Evolutionary conservation across 1,140 invertebrate genomes (phyloP).

Genomic region (Artemia franciscana): DNA sequence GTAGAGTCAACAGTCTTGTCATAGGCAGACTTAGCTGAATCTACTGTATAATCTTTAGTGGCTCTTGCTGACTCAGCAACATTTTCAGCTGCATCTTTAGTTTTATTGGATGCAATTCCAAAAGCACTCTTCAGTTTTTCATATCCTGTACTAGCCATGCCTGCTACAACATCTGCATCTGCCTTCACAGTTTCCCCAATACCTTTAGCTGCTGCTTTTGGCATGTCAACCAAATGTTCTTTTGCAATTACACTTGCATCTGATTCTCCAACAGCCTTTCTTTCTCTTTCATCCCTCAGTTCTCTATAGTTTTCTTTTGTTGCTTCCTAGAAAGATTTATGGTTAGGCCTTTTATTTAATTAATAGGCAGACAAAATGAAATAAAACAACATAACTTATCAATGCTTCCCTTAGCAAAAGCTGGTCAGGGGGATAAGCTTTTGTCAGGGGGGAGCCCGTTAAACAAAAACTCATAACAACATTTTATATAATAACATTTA

Average conservation of each 20-base stretch:
- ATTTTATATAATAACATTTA: too few relatives aligned
- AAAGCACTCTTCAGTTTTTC: not conserved
- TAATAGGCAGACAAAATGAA: too few relatives aligned
- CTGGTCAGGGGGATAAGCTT: too few relatives aligned
- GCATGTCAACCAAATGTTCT: not conserved
- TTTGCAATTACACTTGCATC: not conserved
- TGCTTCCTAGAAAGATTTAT: too few relatives aligned
- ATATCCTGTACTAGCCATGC: not conserved
- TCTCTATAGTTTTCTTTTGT: not conserved
- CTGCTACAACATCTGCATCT: not conserved
- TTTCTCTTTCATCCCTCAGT: not conserved
- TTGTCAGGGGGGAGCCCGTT: too few relatives aligned
- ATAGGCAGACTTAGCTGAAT: not conserved
- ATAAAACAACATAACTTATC: too few relatives aligned
- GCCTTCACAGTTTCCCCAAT: not conserved
- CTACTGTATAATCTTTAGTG: not conserved
- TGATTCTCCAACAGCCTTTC: not conserved
- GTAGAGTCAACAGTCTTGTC: not conserved
- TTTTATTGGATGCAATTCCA: not conserved
- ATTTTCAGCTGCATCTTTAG: not conserved
- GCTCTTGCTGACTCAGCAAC: not conserved
- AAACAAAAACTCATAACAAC: too few relatives aligned
- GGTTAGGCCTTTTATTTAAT: too few relatives aligned
- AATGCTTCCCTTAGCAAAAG: too few relatives aligned
- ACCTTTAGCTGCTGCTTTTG: not conserved